Evolutionary conservation across 2,888 invertebrate species (phyloP).

Genomic region (Cephonodes hylas): DNA sequence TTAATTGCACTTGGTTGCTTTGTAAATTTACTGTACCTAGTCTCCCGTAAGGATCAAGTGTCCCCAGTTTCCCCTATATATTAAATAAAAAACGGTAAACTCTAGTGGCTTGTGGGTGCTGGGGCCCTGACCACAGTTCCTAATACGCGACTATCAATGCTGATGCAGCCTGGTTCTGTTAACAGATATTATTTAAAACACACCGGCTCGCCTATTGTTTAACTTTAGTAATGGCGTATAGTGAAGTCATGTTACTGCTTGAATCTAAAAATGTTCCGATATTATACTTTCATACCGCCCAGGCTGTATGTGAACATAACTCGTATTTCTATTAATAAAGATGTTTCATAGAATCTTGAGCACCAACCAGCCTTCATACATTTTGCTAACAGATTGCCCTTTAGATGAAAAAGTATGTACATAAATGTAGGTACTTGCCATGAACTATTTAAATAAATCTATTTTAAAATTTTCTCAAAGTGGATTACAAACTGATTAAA

Average conservation of each 20-base stretch:
- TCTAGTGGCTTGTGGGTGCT: background rate
- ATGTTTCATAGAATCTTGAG: conserved; percentile 5
- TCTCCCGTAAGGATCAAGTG: too few relatives aligned
- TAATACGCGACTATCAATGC: conserved; percentile 18
- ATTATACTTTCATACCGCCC: conserved; percentile 6
- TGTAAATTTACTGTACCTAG: too few relatives aligned
- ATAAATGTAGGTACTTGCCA: background rate
- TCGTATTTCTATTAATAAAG: conserved; percentile 8
- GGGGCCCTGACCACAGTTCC: background rate
- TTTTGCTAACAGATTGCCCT: background rate
- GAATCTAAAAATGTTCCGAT: conserved; percentile 17
- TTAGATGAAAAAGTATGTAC: background rate
- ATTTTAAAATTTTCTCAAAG: too few relatives aligned
- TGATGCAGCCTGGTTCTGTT: conserved; percentile 36
- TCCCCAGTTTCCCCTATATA: too few relatives aligned
- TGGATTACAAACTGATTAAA: too few relatives aligned
- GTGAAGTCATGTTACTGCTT: conserved; percentile 19
- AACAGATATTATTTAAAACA: conserved; percentile 55
- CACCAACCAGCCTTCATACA: background rate
- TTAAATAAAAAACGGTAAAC: too few relatives aligned
- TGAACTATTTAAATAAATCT: too few relatives aligned
- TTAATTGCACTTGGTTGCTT: too few relatives aligned
- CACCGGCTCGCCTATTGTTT: conserved; percentile 32
- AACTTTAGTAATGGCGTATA: conserved; percentile 36
- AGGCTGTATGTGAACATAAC: background rate